phyloP scores from a whole-genome alignment of 2,113 vertebrate species.

The Tor tambroides region DNA sequence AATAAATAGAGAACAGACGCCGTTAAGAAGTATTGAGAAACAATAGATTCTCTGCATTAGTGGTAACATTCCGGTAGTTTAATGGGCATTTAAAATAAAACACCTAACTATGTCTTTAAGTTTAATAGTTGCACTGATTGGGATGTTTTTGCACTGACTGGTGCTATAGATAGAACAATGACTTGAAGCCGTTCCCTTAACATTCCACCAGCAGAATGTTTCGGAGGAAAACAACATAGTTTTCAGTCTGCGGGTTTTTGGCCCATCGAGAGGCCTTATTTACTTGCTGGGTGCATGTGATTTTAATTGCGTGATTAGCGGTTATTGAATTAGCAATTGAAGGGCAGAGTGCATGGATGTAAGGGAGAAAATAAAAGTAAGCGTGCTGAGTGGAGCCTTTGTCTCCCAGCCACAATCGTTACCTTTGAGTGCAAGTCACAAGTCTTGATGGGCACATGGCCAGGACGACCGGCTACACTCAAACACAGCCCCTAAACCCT shows the following conservation, averaged over 20 bases:
- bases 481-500: neutral
- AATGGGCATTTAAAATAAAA: conserved; percentile 19
- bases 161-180: conserved; percentile 53
- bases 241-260: conserved; percentile 59
- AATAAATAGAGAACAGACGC: neutral
- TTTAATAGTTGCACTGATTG: neutral
- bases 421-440: conserved; percentile 70
- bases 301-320: conserved; percentile 77
- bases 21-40: neutral
- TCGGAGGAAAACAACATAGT: conserved; percentile 58
- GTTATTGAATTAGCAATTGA: conserved; percentile 76
- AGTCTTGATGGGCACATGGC: conserved; percentile 55
- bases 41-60: neutral
- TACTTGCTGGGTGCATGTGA: conserved; percentile 74
- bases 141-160: neutral
- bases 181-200: conserved; percentile 5
- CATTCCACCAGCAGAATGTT: conserved; percentile 54
- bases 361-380: conserved; percentile 72
- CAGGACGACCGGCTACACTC: conserved; percentile 41
- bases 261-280: conserved; percentile 63
- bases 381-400: conserved; percentile 65
- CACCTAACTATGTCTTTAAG: neutral
- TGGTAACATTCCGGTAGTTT: neutral
- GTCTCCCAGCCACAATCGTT: conserved; percentile 54
- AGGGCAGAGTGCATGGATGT: conserved; percentile 63